A percentile compares a stretch with the other conserved stretches of the same genome.
These are phyloP conservation scores for Nephrocerus scutellatus DNA, from an alignment of 2,888 invertebrate species.

Conservation along the genomic window DNA sequence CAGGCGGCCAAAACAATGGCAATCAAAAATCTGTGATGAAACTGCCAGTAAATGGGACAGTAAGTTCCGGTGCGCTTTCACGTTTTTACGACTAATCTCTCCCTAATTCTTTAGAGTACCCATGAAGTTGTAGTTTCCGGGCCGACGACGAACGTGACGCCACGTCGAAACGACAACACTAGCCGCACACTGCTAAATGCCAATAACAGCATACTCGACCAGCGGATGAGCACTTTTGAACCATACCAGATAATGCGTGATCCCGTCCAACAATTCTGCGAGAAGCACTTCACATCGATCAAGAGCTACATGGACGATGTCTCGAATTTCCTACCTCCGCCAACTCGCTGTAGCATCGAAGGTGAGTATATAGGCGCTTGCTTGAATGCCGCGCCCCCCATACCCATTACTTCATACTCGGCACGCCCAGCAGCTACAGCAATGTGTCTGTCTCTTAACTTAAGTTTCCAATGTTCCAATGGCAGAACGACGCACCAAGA, in stretches of 20 bases:
- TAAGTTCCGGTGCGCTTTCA: conserved; percentile 20
- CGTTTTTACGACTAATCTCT: neutral
- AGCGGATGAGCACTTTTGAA: conserved; percentile 78
- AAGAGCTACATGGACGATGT: conserved; percentile 86
- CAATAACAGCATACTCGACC: conserved; percentile 47
- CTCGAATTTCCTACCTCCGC: conserved; percentile 76
- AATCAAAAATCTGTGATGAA: conserved; percentile 47
- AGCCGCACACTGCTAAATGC: conserved; percentile 68
- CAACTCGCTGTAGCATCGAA: conserved; percentile 89
- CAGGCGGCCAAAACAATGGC: conserved; percentile 35
- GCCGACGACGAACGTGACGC: conserved; percentile 57
- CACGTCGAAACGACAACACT: conserved; percentile 64
- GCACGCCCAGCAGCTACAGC: conserved; percentile 1
- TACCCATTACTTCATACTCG: conserved; percentile 7
- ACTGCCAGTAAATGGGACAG: conserved; percentile 41
- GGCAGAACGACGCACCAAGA: conserved; percentile 72
- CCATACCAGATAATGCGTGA: conserved; percentile 81
- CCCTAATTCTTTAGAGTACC: conserved; percentile 23
- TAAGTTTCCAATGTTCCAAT: conserved; percentile 42
- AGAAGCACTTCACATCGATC: conserved; percentile 88
- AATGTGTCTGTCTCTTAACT: conserved; percentile 21
- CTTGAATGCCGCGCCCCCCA: neutral
- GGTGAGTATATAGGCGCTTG: conserved; percentile 50
- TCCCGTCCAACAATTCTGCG: conserved; percentile 91
- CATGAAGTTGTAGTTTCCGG: conserved; percentile 53